phyloP scores from a whole-genome alignment of 2,888 invertebrate genomes.

The Oscheius sp. region DNA sequence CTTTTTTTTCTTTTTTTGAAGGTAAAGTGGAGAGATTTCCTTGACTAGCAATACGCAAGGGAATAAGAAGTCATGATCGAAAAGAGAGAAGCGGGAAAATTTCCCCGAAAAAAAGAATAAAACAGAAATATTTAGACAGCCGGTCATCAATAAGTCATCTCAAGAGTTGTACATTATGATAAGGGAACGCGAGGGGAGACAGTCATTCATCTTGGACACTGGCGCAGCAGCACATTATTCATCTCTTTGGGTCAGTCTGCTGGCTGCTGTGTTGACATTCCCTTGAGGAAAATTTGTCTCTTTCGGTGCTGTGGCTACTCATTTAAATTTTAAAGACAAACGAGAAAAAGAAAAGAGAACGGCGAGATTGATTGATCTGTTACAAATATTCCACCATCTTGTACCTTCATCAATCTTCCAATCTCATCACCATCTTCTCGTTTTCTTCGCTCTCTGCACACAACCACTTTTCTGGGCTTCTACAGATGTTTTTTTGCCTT shows the following conservation, averaged over 20 bases:
- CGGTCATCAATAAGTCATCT: conserved; percentile 26
- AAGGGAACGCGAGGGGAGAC: conserved; percentile 19
- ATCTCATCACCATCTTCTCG: background rate
- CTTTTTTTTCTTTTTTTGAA: no score
- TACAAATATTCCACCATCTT: no score
- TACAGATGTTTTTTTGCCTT: no score
- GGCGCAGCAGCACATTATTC: conserved; percentile 31
- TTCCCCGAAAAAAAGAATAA: no score
- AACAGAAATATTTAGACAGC: no score
- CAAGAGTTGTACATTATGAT: conserved; percentile 33
- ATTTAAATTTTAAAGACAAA: background rate
- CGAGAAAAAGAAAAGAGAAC: background rate
- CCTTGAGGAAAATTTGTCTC: conserved; percentile 17
- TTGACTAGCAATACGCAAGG: no score
- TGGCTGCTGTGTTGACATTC: conserved; percentile 20
- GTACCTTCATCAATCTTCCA: background rate
- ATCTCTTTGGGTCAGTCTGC: conserved; percentile 4
- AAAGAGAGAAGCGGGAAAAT: no score
- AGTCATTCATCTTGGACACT: conserved; percentile 23
- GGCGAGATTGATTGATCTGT: no score
- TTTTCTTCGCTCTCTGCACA: background rate
- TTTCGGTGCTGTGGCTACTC: background rate
- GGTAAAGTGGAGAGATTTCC: no score
- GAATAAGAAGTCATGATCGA: no score
- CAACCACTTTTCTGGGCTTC: background rate